phyloP scores from a whole-genome alignment of 1,140 invertebrate species.

The Drosophila orosa region DNA sequence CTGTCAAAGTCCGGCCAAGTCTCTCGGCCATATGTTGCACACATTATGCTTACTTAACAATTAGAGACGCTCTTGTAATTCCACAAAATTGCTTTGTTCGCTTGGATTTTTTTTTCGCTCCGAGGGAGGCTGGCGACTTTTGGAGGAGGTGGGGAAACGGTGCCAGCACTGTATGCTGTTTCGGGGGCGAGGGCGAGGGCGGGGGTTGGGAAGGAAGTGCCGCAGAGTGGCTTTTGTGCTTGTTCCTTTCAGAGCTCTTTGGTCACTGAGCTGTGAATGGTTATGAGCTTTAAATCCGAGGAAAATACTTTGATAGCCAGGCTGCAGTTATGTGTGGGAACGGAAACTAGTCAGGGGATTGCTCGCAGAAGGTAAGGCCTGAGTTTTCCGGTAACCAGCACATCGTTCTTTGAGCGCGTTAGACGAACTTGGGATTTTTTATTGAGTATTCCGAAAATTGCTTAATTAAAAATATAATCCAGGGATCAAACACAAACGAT shows the following conservation, averaged over 20 bases:
- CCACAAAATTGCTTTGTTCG: slow-evolving; percentile 77
- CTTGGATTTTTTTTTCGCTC: slow-evolving; percentile 36
- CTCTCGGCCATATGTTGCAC: slow-evolving; percentile 77
- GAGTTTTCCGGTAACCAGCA: not conserved
- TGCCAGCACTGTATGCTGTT: not conserved
- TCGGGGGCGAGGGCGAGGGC: not conserved
- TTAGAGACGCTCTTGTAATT: slow-evolving; percentile 81
- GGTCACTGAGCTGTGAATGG: slow-evolving; percentile 71
- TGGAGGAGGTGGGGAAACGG: slow-evolving; percentile 2
- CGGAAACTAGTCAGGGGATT: slow-evolving; percentile 14
- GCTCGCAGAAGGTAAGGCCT: slow-evolving; percentile 1
- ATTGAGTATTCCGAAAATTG: not conserved
- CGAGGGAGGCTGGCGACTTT: slow-evolving; percentile 27
- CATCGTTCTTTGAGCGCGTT: not conserved
- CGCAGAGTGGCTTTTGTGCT: slow-evolving; percentile 53
- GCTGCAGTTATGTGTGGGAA: slow-evolving; percentile 28
- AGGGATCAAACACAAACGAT: not conserved
- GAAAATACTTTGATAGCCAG: slow-evolving; percentile 41
- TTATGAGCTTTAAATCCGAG: slow-evolving; percentile 58
- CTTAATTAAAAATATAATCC: not conserved
- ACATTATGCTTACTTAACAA: slow-evolving; percentile 82
- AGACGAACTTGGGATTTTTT: not conserved
- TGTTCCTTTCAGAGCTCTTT: slow-evolving; percentile 63
- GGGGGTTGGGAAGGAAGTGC: slow-evolving; percentile 26
- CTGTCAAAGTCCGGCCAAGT: slow-evolving; percentile 50